Evolutionary conservation across 2,888 invertebrate species (phyloP).

Genomic region (Trichogramma dendrolimi): DNA sequence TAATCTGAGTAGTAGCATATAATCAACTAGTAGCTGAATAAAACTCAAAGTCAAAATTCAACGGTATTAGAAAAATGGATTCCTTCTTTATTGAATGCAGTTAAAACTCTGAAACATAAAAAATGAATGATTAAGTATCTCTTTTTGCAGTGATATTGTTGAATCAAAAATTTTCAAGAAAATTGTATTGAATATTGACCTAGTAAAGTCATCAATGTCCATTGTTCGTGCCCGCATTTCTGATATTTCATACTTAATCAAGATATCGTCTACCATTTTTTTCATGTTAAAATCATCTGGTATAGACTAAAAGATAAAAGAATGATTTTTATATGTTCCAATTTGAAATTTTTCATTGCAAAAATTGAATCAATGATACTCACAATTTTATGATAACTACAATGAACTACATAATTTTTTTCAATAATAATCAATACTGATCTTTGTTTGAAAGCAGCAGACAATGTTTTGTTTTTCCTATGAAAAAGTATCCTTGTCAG

Average conservation of each 20-base stretch:
- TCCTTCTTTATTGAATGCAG: slow-evolving; percentile 85
- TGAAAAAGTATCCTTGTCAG: slow-evolving; percentile 90
- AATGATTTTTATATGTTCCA: too few relatives aligned
- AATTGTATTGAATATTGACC: slow-evolving; percentile 46
- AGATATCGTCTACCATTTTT: slow-evolving; percentile 69
- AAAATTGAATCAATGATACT: slow-evolving; percentile 28
- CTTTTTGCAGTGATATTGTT: slow-evolving; percentile 1
- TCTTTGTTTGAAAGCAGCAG: slow-evolving; percentile 82
- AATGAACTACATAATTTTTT: slow-evolving; percentile 85
- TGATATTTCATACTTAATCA: slow-evolving; percentile 65
- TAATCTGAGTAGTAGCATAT: too few relatives aligned
- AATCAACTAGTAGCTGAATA: too few relatives aligned
- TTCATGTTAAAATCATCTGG: slow-evolving; percentile 79
- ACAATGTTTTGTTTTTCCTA: slow-evolving; percentile 93
- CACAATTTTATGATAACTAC: slow-evolving; percentile 80
- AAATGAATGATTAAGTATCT: slow-evolving; percentile 5
- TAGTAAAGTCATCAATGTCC: slow-evolving; percentile 95
- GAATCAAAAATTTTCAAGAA: background rate
- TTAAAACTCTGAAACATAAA: slow-evolving; percentile 61
- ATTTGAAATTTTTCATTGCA: too few relatives aligned
- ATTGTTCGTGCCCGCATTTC: slow-evolving; percentile 83
- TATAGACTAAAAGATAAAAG: slow-evolving; percentile 60
- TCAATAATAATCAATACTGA: slow-evolving; percentile 79
- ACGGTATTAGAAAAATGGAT: slow-evolving; percentile 70
- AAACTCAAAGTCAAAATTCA: too few relatives aligned